These are phyloP conservation scores for Tachyglossus aculeatus DNA, from an alignment of 2,797 vertebrate species.

Conservation along the genomic window DNA sequence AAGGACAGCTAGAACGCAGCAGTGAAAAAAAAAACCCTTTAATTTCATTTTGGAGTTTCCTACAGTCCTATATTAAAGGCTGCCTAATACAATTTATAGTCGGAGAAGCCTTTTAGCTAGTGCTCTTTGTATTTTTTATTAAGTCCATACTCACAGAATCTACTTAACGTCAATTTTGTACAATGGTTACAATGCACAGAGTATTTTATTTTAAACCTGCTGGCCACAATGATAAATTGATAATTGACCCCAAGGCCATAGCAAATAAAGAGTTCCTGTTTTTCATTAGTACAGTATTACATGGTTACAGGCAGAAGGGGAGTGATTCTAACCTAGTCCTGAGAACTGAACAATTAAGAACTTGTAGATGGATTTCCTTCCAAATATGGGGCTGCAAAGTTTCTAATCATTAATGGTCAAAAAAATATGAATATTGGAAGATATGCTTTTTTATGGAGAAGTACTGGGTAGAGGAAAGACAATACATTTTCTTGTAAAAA, in stretches of 20 bases:
- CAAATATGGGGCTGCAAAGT: conserved; percentile 48
- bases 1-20: conserved; percentile 57
- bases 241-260: conserved; percentile 84
- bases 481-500: too few relatives aligned
- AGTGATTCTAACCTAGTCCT: conserved; percentile 61
- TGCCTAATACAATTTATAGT: conserved; percentile 81
- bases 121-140: conserved; percentile 81
- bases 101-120: conserved; percentile 77
- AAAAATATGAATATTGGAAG: conserved; percentile 52
- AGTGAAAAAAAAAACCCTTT: conserved; percentile 41
- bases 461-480: too few relatives aligned
- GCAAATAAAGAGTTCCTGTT: conserved; percentile 83
- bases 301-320: conserved; percentile 64
- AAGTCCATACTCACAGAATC: conserved; percentile 81
- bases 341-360: conserved; percentile 69
- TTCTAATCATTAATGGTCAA: conserved; percentile 53
- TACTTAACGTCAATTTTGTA: conserved; percentile 81
- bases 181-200: conserved; percentile 75
- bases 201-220: conserved; percentile 82
- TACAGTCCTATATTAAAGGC: conserved; percentile 75
- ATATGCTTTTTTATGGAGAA: too few relatives aligned
- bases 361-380: conserved; percentile 64
- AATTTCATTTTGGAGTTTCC: conserved; percentile 73
- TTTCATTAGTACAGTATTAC: conserved; percentile 84
- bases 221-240: conserved; percentile 85